Evolutionary conservation across 2,113 vertebrate species (phyloP).

Genomic region (Prunella himalayana): DNA sequence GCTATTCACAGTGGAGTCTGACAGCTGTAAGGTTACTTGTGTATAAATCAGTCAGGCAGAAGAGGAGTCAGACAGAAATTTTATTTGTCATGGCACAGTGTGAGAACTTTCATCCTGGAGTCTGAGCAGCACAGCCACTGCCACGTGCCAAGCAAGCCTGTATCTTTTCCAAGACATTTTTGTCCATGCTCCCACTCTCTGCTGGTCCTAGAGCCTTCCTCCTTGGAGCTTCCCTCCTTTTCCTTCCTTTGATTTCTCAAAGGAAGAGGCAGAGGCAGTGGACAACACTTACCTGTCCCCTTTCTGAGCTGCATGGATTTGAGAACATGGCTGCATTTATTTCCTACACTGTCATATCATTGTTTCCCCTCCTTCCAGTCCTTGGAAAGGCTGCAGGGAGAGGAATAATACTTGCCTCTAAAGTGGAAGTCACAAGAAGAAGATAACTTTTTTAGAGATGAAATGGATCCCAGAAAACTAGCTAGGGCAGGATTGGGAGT

Average conservation of each 20-base stretch:
- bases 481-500: neutral
- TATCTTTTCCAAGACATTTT: neutral
- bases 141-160: neutral
- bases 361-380: neutral
- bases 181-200: neutral
- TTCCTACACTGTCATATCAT: neutral
- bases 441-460: neutral
- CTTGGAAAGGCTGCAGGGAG: accelerated
- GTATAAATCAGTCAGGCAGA: neutral
- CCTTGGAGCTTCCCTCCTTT: neutral
- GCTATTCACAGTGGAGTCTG: neutral
- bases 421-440: neutral
- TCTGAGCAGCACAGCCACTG: neutral
- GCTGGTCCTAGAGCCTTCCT: neutral
- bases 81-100: neutral
- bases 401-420: neutral
- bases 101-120: neutral
- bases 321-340: accelerated
- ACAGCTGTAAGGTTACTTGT: neutral
- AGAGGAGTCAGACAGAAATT: neutral
- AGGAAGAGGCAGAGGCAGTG: neutral
- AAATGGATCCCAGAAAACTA: neutral
- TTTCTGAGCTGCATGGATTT: neutral
- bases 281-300: neutral
- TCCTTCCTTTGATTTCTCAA: neutral